Conservation (phyloP, 2,797 vertebrate species). For the Helicolenus hilgendorfi region DNA sequence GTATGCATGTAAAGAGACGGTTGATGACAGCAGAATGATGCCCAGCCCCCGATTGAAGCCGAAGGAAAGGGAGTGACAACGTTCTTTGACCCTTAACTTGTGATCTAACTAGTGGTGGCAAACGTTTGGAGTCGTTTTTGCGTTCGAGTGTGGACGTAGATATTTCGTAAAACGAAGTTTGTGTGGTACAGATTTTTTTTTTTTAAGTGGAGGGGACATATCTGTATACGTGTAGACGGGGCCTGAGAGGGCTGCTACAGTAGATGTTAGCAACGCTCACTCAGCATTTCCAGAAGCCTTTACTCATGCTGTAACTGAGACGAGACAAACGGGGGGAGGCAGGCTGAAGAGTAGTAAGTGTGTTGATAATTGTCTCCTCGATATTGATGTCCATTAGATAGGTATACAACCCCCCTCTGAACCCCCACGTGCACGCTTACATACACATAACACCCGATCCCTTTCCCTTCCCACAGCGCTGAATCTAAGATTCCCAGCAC, state of each 20-base stretch:
- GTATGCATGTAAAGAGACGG: too few relatives aligned
- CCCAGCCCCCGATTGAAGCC: too few relatives aligned
- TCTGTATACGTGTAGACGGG: too few relatives aligned
- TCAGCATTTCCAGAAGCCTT: conserved; percentile 63
- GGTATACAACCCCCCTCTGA: conserved; percentile 40
- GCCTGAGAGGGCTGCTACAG: not conserved
- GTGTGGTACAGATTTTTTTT: too few relatives aligned
- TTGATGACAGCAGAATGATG: too few relatives aligned
- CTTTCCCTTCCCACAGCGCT: conserved; percentile 47
- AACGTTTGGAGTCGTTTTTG: too few relatives aligned
- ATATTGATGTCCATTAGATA: conserved; percentile 80
- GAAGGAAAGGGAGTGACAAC: too few relatives aligned
- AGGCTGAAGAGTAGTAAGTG: conserved; percentile 51
- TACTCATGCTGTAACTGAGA: conserved; percentile 44
- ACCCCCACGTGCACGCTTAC: not conserved
- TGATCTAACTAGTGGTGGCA: too few relatives aligned
- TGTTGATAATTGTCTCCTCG: conserved; percentile 76
- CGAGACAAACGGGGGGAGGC: not conserved
- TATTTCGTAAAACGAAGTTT: too few relatives aligned
- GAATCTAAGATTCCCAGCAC: conserved; percentile 77
- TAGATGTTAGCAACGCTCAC: not conserved
- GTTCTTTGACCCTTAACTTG: too few relatives aligned
- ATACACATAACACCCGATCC: conserved; percentile 61
- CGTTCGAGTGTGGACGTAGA: too few relatives aligned
- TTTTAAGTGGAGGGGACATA: too few relatives aligned